Conservation (phyloP, 2,113 vertebrate species). For the Stercorarius parasiticus region DNA sequence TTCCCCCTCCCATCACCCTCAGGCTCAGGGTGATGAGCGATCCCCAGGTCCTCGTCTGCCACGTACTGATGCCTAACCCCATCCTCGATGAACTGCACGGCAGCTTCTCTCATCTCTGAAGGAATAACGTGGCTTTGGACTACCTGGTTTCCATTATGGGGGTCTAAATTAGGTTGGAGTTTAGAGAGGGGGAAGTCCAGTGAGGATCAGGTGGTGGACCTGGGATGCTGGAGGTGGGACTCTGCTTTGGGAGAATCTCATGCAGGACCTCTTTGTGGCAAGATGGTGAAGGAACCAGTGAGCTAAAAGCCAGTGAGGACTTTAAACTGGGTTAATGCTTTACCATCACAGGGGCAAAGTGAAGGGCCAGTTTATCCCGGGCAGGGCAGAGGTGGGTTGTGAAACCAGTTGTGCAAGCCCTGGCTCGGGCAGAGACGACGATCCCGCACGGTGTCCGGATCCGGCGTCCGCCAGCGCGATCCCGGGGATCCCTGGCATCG, state of each 20-base stretch:
- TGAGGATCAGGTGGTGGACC: neutral
- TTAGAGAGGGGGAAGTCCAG: accelerated
- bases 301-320: neutral
- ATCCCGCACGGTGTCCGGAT: accelerated
- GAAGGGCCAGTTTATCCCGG: accelerated
- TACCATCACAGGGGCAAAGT: accelerated
- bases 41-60: neutral
- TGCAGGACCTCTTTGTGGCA: neutral
- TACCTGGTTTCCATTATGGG: neutral
- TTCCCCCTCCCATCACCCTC: neutral
- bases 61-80: accelerated
- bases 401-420: neutral
- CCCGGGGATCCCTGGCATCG: accelerated
- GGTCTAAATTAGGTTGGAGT: accelerated
- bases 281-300: neutral
- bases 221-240: neutral
- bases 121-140: accelerated
- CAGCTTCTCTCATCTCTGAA: too few relatives aligned
- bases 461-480: accelerated
- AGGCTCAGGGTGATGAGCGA: neutral
- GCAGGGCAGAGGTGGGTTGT: neutral
- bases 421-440: neutral
- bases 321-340: neutral
- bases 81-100: accelerated
- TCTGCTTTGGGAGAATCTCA: neutral